Conservation (phyloP, 2,113 vertebrate genomes). For the Euleptes europaea region DNA sequence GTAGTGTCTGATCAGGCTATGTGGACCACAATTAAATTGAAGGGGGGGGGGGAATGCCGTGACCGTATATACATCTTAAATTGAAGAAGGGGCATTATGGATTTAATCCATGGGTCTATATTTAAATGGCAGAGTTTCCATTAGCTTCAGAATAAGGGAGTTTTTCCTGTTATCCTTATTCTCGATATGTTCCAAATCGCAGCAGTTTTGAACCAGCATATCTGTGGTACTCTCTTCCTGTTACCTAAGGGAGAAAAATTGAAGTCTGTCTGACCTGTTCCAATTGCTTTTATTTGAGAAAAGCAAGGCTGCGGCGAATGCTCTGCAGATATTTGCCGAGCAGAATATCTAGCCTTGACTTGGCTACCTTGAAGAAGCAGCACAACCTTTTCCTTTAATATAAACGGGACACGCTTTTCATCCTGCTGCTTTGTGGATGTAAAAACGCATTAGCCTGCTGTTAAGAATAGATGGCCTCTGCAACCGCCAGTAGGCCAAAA, state of each 20-base stretch:
- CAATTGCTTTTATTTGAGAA: conserved; percentile 18
- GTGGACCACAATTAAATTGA: neutral
- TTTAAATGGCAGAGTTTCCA: neutral
- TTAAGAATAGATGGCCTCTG: conserved; percentile 15
- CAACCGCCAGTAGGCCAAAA: neutral
- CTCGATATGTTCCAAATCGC: neutral
- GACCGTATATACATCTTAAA: too few species aligned
- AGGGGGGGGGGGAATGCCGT: too few species aligned
- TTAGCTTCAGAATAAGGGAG: neutral
- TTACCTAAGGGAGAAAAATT: neutral
- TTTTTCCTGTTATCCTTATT: neutral
- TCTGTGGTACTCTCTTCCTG: neutral
- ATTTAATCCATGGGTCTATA: neutral
- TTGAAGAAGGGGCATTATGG: neutral
- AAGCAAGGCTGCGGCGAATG: conserved; percentile 6
- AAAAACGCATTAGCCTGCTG: conserved; percentile 28
- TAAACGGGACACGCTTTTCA: neutral
- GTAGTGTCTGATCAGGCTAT: neutral
- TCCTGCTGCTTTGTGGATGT: conserved; percentile 21
- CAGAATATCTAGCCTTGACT: neutral
- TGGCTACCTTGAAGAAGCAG: conserved; percentile 9
- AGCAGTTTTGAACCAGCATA: neutral
- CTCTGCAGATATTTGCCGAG: conserved; percentile 18
- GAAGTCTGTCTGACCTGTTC: conserved; percentile 11
- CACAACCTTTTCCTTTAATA: conserved; percentile 17